Base-by-base conservation (phyloP, 2,797 vertebrate species). In the Gadopsis bispinosus region DNA sequence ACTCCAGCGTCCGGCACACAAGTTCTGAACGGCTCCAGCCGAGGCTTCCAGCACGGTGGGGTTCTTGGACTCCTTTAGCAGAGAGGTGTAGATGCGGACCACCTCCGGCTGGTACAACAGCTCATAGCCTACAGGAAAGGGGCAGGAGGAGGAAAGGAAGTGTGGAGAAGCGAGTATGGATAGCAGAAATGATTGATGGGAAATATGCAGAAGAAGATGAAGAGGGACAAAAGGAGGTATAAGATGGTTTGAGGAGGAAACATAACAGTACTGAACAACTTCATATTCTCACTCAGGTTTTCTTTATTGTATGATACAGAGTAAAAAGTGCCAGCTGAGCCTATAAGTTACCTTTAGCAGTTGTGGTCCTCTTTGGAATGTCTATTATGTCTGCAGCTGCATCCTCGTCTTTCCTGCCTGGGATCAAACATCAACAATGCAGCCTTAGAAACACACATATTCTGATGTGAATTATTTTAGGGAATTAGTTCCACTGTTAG, bases 71-170 rank as follows among this genome's bases (percentile, higher is more conserved):
- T 97, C 97, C 89, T 96, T 98, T 4, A 99, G 93, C 50, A 99
- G 95, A 1, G 97, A 98, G 71, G 96, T 97, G 89, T 99, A 99
- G 83, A 98, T 94, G 69, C 97, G 96, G 64, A 99, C 96, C 77
- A 99, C 96, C 77, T 99, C 97, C 0, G 97, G 98, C 91, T 99
- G 98, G 91, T 95, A 99, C 77, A 99, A 90, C 62, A 99, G 94
- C 90, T 99, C 98, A 0, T 97, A 99, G 80, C 98, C 98, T 99
- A 54, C 14, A 74, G 55, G 73, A 50, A 39, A 33, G 11, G 41
- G 37, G 37, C 9, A n/a, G 5, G 4, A n/a, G 61, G 48, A 47
- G 26, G 7, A 20, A 13, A 20, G 7, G 8, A 26, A 10, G 33
- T 29, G 43, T 60, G 37, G 7, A 26, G 19, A 45, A 41, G 13